Evolutionary conservation across 92 coral and sea anemone genomes (phyloP).

Genomic region (Heteractis magnifica): DNA sequence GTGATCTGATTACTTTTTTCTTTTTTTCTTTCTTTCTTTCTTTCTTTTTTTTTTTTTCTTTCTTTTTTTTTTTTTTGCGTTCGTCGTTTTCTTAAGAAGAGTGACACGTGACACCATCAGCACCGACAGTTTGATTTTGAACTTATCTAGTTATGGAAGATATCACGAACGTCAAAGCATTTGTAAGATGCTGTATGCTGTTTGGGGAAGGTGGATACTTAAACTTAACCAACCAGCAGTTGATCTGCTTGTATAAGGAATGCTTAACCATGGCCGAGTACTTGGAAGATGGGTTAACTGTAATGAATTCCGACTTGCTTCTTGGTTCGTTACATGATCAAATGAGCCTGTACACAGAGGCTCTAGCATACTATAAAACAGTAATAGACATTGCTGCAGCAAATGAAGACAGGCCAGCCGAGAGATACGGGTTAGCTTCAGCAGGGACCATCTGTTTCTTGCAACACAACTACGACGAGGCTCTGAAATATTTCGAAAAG

Average conservation of each 20-base stretch:
- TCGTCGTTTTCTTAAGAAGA: background rate
- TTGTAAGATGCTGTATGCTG: background rate
- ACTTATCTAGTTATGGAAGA: background rate
- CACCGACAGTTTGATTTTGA: background rate
- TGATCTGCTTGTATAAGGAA: background rate
- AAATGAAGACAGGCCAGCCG: background rate
- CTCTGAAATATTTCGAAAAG: background rate
- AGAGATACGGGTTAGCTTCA: background rate
- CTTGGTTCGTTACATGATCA: background rate
- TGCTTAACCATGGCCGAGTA: background rate
- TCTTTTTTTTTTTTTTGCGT: no score
- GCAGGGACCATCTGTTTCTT: background rate
- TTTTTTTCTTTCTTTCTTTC: no score
- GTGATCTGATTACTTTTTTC: no score
- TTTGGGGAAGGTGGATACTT: background rate
- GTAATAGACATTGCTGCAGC: background rate
- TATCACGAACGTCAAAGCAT: background rate
- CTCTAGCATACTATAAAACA: background rate
- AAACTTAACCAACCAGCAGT: background rate
- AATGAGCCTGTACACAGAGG: background rate
- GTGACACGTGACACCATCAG: background rate
- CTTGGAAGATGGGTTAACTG: background rate
- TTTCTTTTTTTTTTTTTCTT: no score
- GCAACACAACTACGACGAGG: background rate
- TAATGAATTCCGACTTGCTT: background rate